Conservation (phyloP, 2,797 vertebrate genomes). For the Aphelocoma californica region DNA sequence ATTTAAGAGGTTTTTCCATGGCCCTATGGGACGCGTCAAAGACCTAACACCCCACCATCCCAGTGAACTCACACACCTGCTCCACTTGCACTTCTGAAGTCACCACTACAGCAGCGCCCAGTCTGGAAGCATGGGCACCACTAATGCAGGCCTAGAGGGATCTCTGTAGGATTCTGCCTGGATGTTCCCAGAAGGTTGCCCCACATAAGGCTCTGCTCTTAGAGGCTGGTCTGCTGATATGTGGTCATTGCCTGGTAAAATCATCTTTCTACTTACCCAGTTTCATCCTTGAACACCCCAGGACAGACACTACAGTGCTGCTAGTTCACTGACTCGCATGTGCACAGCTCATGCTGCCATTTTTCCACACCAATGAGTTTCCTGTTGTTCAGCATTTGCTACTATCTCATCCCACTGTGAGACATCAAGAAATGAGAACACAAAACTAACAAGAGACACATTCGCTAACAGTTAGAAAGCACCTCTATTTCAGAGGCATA, state of each 20-base stretch:
- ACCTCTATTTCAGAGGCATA: not conserved
- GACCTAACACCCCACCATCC: not conserved
- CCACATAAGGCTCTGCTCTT: not conserved
- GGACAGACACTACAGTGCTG: not conserved
- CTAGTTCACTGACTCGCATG: not conserved
- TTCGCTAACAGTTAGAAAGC: not conserved
- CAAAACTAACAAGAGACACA: not conserved
- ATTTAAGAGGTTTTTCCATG: not conserved
- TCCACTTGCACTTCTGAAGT: not conserved
- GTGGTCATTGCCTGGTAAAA: not conserved
- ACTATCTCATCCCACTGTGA: not conserved
- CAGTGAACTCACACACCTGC: accelerated
- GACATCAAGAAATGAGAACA: not conserved
- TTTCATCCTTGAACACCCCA: not conserved
- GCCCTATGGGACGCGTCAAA: not conserved
- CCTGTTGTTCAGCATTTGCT: not conserved
- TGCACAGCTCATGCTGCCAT: not conserved
- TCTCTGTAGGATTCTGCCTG: not conserved
- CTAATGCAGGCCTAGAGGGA: not conserved
- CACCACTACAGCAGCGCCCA: not conserved
- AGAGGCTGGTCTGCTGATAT: not conserved
- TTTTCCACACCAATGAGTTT: not conserved
- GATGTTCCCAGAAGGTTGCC: not conserved
- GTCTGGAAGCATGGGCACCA: not conserved
- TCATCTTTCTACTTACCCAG: not conserved